Evolutionary conservation across 2,113 vertebrate genomes (phyloP).

Genomic region (Willisornis vidua): DNA sequence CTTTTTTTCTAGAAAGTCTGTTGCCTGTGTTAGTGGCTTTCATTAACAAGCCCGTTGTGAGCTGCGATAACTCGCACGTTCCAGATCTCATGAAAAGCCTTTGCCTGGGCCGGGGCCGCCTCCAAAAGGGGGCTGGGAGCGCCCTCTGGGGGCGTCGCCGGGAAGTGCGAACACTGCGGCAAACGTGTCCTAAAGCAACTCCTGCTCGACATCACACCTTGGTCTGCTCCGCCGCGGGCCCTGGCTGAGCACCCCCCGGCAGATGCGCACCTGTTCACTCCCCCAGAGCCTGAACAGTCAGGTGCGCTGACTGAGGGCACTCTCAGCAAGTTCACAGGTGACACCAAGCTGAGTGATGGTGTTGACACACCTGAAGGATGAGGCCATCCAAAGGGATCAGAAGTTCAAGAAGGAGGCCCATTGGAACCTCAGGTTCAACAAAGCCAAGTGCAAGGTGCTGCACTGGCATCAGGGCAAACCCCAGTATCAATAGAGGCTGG

Average conservation of each 20-base stretch:
- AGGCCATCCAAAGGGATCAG: neutral
- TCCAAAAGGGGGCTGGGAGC: conserved; percentile 18
- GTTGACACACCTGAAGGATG: accelerated
- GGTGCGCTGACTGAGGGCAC: accelerated
- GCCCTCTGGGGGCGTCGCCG: conserved; percentile 68
- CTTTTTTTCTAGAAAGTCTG: neutral
- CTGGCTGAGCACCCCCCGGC: neutral
- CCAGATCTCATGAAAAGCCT: accelerated
- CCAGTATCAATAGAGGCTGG: neutral
- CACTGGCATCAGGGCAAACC: accelerated
- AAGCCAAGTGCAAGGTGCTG: neutral
- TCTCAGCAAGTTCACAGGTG: neutral
- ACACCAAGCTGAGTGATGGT: neutral
- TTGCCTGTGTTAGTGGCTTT: accelerated
- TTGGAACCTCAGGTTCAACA: neutral
- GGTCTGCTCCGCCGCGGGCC: neutral
- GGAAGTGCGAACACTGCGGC: accelerated
- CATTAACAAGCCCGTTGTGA: accelerated
- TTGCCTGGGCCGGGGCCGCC: neutral
- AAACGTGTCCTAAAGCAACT: accelerated
- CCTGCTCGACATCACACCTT: accelerated
- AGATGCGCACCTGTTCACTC: accelerated
- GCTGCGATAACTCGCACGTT: accelerated
- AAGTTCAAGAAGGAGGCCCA: accelerated
- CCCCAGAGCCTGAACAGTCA: accelerated